Evolutionary conservation across 2,888 invertebrate species (phyloP).

Genomic region (Idaea straminata): DNA sequence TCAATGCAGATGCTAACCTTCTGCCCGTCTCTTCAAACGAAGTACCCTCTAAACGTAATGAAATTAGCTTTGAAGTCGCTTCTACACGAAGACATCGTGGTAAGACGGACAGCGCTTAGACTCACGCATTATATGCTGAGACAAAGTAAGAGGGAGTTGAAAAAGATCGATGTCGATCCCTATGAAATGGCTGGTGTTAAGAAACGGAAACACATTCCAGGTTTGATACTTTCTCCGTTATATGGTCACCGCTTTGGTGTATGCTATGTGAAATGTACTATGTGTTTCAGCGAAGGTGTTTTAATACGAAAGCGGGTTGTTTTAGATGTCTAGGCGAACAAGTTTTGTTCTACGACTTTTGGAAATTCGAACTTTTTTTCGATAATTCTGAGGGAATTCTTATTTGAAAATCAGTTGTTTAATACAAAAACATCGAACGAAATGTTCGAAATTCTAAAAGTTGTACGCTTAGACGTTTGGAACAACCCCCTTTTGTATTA

Average conservation of each 20-base stretch:
- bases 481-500: no score
- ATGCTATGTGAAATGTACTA: constrained; percentile 3
- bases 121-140: constrained; percentile 83
- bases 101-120: constrained; percentile 85
- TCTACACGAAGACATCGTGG: constrained; percentile 88
- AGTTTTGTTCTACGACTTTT: no score
- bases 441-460: no score
- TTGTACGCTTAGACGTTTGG: no score
- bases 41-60: constrained; percentile 82
- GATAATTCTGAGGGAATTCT: no score
- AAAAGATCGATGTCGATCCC: constrained; percentile 81
- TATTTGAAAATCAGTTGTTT: no score
- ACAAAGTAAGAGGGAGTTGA: constrained; percentile 85
- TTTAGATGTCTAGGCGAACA: no score
- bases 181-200: constrained; percentile 59
- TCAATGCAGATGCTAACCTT: constrained; percentile 86
- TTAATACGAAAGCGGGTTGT: no score
- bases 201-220: constrained; percentile 57
- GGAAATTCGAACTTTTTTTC: no score
- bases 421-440: no score
- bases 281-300: no score
- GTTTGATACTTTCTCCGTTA: constrained; percentile 29
- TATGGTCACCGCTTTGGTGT: no score
- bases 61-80: constrained; percentile 83
- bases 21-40: constrained; percentile 85